Evolutionary conservation across 2,888 invertebrate genomes (phyloP).

Genomic region (Trilocha varians): DNA sequence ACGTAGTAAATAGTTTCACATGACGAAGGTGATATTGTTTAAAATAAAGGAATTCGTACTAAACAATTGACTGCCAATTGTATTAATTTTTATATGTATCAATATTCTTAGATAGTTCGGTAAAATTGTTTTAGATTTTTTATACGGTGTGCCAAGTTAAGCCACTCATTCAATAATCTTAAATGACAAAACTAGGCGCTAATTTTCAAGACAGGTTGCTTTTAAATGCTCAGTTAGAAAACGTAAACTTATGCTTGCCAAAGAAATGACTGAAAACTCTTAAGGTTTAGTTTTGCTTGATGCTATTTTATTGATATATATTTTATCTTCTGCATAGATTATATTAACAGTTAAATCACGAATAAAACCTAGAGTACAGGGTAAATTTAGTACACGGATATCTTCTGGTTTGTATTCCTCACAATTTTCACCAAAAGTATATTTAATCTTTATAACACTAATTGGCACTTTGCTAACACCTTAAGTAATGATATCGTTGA

Average conservation of each 20-base stretch:
- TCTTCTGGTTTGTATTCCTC: constrained; percentile 58
- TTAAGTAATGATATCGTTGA: constrained; percentile 58
- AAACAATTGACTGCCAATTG: constrained; percentile 72
- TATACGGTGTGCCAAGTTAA: constrained; percentile 59
- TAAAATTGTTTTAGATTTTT: constrained; percentile 60
- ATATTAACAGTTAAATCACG: constrained; percentile 50
- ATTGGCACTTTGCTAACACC: constrained; percentile 57
- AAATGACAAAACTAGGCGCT: constrained; percentile 18
- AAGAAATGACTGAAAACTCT: constrained; percentile 54
- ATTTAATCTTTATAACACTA: constrained; percentile 58
- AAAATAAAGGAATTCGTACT: constrained; percentile 53
- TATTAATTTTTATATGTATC: constrained; percentile 60
- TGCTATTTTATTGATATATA: constrained; percentile 19
- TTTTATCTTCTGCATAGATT: constrained; percentile 36
- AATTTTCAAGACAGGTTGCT: constrained; percentile 11
- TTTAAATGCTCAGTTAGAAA: constrained; percentile 13
- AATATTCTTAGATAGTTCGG: constrained; percentile 65
- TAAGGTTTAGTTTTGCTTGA: constrained; percentile 31
- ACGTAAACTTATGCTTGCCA: constrained; percentile 58
- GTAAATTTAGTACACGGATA: constrained; percentile 67
- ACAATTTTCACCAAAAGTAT: constrained; percentile 54
- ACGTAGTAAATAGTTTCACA: constrained; percentile 44
- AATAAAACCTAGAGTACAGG: constrained; percentile 71
- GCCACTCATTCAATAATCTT: constrained; percentile 23
- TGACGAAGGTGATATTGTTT: constrained; percentile 60